These are phyloP conservation scores for Brachionus koreanus DNA, from an alignment of 1,140 invertebrate genomes.

Conservation along the genomic window DNA sequence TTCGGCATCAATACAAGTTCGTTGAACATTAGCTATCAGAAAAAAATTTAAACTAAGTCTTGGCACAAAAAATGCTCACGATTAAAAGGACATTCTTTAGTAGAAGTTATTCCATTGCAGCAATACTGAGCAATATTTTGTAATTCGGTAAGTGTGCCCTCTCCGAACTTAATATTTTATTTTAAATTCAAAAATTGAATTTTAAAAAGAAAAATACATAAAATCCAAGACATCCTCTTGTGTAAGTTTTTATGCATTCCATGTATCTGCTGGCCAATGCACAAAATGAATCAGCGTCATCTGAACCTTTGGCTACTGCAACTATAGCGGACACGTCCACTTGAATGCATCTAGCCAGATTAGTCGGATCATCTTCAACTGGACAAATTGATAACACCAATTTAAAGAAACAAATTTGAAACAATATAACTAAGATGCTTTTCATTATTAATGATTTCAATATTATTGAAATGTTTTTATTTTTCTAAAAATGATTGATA, in stretches of 20 bases:
- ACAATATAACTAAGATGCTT: neutral
- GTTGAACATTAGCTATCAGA: conserved; percentile 32
- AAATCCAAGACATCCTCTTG: conserved; percentile 37
- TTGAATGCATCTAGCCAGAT: conserved; percentile 39
- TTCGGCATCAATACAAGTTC: conserved; percentile 29
- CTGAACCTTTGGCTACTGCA: neutral
- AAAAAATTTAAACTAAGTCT: neutral
- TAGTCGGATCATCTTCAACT: conserved; percentile 41
- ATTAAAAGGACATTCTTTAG: conserved; percentile 43
- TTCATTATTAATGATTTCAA: neutral
- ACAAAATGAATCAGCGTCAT: conserved; percentile 31
- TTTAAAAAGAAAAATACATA: conserved; percentile 1
- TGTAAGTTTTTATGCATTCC: conserved; percentile 42
- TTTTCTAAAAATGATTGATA: conserved; percentile 2
- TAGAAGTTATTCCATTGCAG: conserved; percentile 9
- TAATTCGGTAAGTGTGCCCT: conserved; percentile 35
- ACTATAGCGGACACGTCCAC: conserved; percentile 43
- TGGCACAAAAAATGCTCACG: neutral
- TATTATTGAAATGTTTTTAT: neutral
- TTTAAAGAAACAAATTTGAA: neutral
- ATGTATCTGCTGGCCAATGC: conserved; percentile 39
- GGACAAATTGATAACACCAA: neutral
- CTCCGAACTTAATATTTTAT: conserved; percentile 6
- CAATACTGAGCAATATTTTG: conserved; percentile 39
- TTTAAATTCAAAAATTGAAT: neutral